Conservation (phyloP, 2,113 vertebrate species). For the Chaetura pelagica region DNA sequence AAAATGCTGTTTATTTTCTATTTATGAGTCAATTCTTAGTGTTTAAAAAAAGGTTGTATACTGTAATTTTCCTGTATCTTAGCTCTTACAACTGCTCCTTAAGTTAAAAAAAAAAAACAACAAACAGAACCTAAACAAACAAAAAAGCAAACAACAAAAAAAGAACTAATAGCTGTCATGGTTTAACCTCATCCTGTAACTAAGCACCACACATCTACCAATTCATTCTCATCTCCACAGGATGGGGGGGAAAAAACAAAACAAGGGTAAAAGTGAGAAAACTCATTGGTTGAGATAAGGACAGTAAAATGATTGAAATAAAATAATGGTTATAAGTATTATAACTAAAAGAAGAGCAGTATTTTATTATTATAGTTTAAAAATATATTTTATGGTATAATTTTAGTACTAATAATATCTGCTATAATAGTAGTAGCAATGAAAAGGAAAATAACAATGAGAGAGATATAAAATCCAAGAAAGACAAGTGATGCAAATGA, state of each 20-base stretch:
- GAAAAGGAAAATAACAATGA: background rate
- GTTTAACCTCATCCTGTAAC: background rate
- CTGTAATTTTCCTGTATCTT: background rate
- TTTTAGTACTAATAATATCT: too few species aligned
- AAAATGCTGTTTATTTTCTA: background rate
- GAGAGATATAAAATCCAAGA: background rate
- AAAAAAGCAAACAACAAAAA: too few species aligned
- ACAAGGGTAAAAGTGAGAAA: background rate
- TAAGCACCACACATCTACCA: background rate
- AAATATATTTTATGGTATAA: too few species aligned
- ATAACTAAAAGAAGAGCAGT: too few species aligned
- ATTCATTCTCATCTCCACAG: rapidly evolving
- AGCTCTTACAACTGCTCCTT: background rate
- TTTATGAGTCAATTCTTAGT: background rate
- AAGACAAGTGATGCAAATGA: background rate
- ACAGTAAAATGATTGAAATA: background rate
- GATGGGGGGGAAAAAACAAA: background rate
- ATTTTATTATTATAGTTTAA: too few species aligned
- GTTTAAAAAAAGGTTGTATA: background rate
- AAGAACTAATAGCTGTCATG: too few species aligned
- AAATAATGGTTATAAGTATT: too few species aligned
- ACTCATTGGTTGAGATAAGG: background rate
- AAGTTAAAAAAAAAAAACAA: background rate
- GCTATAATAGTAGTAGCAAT: too few species aligned
- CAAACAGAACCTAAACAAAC: too few species aligned